Evolutionary conservation across 2,797 vertebrate genomes (phyloP).

Genomic region (Lutjanus campechanus): DNA sequence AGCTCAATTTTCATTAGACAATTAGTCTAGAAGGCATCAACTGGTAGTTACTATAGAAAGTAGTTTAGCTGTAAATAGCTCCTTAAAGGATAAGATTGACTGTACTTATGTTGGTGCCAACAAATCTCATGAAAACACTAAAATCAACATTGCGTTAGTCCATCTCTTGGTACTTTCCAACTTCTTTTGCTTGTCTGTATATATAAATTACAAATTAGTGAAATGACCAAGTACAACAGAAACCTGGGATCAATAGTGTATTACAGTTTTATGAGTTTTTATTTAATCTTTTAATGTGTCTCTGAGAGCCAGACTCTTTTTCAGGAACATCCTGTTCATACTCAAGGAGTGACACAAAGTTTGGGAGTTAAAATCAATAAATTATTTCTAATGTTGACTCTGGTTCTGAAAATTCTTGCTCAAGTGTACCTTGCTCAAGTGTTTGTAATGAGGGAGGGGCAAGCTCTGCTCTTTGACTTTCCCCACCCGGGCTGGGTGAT

Average conservation of each 20-base stretch:
- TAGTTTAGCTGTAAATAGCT: not conserved
- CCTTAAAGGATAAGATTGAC: not conserved
- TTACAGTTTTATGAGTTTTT: not conserved
- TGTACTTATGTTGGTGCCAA: not conserved
- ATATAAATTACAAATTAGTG: too few species aligned
- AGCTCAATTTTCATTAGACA: not conserved
- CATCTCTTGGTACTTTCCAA: not conserved
- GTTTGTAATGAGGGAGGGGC: conserved; percentile 6
- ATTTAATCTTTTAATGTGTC: not conserved
- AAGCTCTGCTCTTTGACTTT: conserved; percentile 4
- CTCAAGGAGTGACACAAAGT: not conserved
- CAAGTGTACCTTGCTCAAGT: conserved; percentile 11
- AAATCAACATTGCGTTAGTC: not conserved
- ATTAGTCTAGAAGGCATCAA: not conserved
- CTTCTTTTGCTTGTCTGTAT: not conserved
- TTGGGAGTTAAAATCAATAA: not conserved
- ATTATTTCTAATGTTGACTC: too few species aligned
- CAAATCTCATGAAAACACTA: not conserved
- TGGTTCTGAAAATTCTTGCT: too few species aligned
- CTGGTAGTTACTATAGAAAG: too few species aligned
- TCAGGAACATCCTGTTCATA: not conserved
- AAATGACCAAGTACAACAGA: not conserved
- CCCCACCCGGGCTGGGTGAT: not conserved
- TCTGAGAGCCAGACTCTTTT: not conserved
- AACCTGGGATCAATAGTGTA: not conserved